Evolutionary conservation across 2,113 vertebrate species (phyloP), one percentile per base, ranked within the genome.

Genomic region (Lota lota): DNA sequence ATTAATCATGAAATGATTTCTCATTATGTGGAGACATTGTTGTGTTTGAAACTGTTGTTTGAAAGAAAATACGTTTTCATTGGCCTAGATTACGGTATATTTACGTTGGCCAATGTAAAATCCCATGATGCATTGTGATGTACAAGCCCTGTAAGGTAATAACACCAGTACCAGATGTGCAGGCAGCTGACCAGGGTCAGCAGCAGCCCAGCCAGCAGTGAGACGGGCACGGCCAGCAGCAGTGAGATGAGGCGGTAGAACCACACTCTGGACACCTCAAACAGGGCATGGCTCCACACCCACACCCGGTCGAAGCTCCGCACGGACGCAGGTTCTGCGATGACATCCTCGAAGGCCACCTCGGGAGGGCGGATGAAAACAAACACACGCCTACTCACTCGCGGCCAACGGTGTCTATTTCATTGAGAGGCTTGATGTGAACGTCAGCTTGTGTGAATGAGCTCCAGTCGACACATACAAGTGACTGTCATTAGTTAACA

Each of bases 261-360:
- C 82, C 85, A 88, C 36, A 88, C 64, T 50, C 86, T 85, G 73
- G 82, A 84, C 20, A 84, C 79, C 69, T 90, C 83, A 54, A 89
- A 90, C 72, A 83, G 70, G 57, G 83, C 82, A 15, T 85, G 83
- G 69, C 89, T 88, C 85, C 82, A 84, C 20, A 90, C 33, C 84
- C 88, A 88, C 70, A 88, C 82, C 69, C 74, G 80, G 67, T 88
- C 80, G 69, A 88, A 87, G 81, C 89, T 91, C 22, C 74, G 72
- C 67, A 87, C 85, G 0, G 80, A 88, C 10, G 76, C 68, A 47
- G 87, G 84, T 63, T 88, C 88, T 36, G 84, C 85, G 63, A 89
- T 89, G 79, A 91, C 87, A 20, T 91, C 87, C 75, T 88, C 86
- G 66, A 91, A 90, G 57, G 67, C 77, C 24, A 91, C 83, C 90